Base-by-base conservation (phyloP, 2,797 vertebrate genomes). In the Helostoma temminkii region DNA sequence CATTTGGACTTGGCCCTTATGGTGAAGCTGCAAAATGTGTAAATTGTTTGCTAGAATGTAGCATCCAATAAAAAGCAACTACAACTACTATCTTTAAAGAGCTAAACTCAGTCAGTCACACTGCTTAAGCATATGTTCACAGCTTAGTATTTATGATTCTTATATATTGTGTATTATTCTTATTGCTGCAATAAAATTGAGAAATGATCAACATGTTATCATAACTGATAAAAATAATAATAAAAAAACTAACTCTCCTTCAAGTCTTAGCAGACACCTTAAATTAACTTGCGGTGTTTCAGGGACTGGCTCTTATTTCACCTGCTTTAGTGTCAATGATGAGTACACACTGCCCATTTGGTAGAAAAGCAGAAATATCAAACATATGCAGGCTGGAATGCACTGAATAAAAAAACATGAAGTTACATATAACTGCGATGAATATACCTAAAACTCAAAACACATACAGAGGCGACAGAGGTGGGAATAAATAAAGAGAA, bases 321-420 rank as follows among this genome's bases (percentile, higher is more conserved):
- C 26, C 26, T 26, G 26, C n/a, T n/a, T n/a, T n/a, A n/a, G n/a
- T n/a, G n/a, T n/a, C n/a, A n/a, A n/a, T 28, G 54, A 67, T 60
- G 42, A 84, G 72, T 80, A 71, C 75, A 89, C 81, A 88, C 86
- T 91, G 84, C 85, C 87, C 88, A 78, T 83, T 59, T 83, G 64
- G 72, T 80, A 85, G 75, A 88, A 85, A 83, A 81, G 65, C 71
- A 79, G 52, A 89, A 87, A 89, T 56, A 45, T 60, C 32, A 60
- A 61, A 80, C 72, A 69, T 53, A 54, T 34, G 36, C 59, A 80
- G 28, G 25, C 37, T 73, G 68, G 67, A 87, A 84, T 53, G 53
- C 49, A 72, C 63, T 70, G 63, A 66, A 55, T 83, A 84, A 68
- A 87, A 88, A 89, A 88, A 43, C 37, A 66, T 64, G 57, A 57